phyloP scores from a whole-genome alignment of 2,888 invertebrate genomes.

The Candidula unifasciata region DNA sequence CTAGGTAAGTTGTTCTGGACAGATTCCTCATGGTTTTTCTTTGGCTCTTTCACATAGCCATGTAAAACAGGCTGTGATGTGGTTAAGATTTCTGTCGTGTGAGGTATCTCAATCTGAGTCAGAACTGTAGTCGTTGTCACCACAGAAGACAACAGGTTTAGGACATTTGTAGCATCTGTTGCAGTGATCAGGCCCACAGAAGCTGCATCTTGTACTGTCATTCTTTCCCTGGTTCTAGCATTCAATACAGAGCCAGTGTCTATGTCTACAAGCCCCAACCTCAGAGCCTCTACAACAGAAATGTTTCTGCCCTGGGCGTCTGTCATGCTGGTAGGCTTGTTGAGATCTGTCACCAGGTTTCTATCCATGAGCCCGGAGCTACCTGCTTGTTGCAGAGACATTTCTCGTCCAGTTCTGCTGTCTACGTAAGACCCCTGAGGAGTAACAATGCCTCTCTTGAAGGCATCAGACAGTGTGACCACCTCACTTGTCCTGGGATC shows the following conservation, averaged over 20 bases:
- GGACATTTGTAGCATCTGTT: constrained; percentile 67
- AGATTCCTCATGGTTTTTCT: constrained; percentile 89
- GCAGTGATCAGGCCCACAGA: constrained; percentile 85
- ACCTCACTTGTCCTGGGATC: constrained; percentile 83
- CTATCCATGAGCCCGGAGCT: constrained; percentile 71
- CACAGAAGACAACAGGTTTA: constrained; percentile 70
- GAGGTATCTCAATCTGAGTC: constrained; percentile 63
- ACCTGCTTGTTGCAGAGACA: constrained; percentile 88
- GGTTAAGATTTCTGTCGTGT: constrained; percentile 79
- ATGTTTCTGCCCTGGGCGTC: constrained; percentile 83
- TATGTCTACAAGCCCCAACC: constrained; percentile 88
- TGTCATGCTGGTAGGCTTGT: constrained; percentile 66
- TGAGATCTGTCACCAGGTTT: constrained; percentile 64
- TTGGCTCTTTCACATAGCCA: constrained; percentile 85
- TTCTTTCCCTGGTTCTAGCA: constrained; percentile 84
- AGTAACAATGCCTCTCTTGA: constrained; percentile 91
- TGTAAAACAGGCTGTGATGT: constrained; percentile 88
- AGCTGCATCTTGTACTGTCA: constrained; percentile 81
- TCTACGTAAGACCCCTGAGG: constrained; percentile 85
- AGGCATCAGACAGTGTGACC: constrained; percentile 92
- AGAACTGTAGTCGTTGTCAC: constrained; percentile 70
- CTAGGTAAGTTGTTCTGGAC: constrained; percentile 78
- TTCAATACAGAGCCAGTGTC: constrained; percentile 91
- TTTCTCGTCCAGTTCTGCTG: constrained; percentile 83
- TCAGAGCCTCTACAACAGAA: constrained; percentile 87